phyloP scores from a whole-genome alignment of 30 jellyfish, hydroid and myxozoan genomes.

The Hydractinia echinata region DNA sequence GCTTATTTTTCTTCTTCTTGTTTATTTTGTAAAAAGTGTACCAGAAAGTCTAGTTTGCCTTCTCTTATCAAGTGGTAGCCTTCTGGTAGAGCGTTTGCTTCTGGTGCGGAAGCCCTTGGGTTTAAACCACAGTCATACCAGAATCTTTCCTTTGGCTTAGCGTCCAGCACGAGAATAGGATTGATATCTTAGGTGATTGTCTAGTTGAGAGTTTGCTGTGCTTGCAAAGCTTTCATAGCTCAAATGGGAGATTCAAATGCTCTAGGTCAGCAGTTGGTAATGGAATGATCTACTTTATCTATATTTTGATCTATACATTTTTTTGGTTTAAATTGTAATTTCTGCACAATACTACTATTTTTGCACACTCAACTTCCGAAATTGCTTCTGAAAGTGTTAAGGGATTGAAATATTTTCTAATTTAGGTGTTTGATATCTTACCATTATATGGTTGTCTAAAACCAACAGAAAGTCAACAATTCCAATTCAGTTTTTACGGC shows the following conservation, averaged over 20 bases:
- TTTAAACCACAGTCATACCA: no score
- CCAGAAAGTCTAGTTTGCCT: no score
- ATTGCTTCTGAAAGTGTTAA: not conserved
- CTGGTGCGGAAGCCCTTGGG: no score
- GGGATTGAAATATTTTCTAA: not conserved
- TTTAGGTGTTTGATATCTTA: constrained; percentile 82
- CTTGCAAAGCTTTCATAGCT: no score
- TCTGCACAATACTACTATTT: not conserved
- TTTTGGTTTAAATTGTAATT: not conserved
- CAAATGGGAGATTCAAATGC: no score
- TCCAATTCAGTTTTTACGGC: constrained; percentile 91
- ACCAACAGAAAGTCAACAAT: constrained; percentile 84
- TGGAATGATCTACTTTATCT: not conserved
- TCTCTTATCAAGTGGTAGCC: no score
- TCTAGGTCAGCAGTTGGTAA: not conserved
- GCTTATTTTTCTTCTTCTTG: not conserved
- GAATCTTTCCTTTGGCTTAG: no score
- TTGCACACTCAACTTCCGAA: not conserved
- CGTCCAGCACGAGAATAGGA: no score
- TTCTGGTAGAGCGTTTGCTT: no score
- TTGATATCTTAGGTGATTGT: no score
- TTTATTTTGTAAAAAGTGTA: no score
- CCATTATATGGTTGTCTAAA: constrained; percentile 85
- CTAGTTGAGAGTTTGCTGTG: no score
- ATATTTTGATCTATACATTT: not conserved